Percentiles rank a stretch among this genome's conserved stretches.
Conservation (phyloP, 2,113 vertebrate genomes). For the Hyla sarda region DNA sequence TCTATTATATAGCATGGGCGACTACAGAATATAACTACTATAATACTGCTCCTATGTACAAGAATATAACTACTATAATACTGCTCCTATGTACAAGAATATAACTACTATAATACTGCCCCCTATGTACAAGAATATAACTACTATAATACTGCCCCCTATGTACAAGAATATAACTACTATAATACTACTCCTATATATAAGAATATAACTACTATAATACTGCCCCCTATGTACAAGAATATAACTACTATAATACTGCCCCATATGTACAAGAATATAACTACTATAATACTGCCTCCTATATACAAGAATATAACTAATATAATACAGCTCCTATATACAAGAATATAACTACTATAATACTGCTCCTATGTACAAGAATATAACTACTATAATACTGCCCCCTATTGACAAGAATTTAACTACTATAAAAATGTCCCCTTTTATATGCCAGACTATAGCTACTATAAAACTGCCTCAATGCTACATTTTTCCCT, state of each 20-base stretch:
- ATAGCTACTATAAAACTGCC: background rate
- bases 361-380: background rate
- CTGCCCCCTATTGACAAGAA: background rate
- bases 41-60: background rate
- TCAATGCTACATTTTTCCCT: no score
- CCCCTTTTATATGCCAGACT: background rate
- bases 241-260: constrained; percentile 2
- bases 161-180: constrained; percentile 23
- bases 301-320: constrained; percentile 8
- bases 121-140: background rate
- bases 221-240: constrained; percentile 3
- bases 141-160: constrained; percentile 15
- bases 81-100: constrained; percentile 5
- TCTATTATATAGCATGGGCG: no score
- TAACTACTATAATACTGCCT: constrained; percentile 14
- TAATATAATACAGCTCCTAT: background rate
- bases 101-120: constrained; percentile 24
- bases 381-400: constrained; percentile 10
- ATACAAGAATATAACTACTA: background rate
- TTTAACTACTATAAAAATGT: constrained; percentile 11
- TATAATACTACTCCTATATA: constrained; percentile 10
- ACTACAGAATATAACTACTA: constrained; percentile 13
- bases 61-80: constrained; percentile 22
- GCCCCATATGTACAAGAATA: background rate
- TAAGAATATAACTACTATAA: constrained; percentile 24